phyloP scores from a whole-genome alignment of 2,888 invertebrate species.

The Ormyrus rosae region DNA sequence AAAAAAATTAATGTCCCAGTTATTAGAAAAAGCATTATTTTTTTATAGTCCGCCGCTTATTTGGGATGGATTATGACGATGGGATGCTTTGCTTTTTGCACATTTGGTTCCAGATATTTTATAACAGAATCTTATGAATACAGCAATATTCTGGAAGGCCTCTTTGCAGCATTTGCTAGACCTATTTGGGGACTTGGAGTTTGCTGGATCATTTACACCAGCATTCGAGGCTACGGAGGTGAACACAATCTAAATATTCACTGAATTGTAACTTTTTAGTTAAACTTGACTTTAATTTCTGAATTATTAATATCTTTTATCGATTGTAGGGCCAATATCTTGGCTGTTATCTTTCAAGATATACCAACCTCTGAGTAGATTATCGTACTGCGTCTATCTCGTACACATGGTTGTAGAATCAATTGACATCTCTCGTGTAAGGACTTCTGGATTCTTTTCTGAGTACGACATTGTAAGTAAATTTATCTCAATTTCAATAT shows the following conservation, averaged over 20 bases:
- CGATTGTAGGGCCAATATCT: constrained; percentile 39
- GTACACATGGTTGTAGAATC: constrained; percentile 24
- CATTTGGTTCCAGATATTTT: constrained; percentile 56
- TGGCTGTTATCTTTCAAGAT: constrained; percentile 41
- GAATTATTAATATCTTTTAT: background rate
- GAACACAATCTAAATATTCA: background rate
- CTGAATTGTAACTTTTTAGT: background rate
- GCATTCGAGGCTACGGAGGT: constrained; percentile 65
- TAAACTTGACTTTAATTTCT: background rate
- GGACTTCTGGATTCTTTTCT: background rate
- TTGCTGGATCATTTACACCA: constrained; percentile 77
- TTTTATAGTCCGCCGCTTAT: background rate
- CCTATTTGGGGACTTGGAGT: constrained; percentile 76
- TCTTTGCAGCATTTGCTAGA: constrained; percentile 73
- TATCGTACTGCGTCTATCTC: constrained; percentile 52
- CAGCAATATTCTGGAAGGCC: constrained; percentile 66
- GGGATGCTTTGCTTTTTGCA: constrained; percentile 33
- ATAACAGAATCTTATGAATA: constrained; percentile 67
- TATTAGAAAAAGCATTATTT: background rate
- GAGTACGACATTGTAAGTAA: constrained; percentile 46
- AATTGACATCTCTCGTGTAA: no score
- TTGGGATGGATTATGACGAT: constrained; percentile 26
- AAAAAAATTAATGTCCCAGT: background rate
- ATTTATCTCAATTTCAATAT: background rate
- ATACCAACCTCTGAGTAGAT: constrained; percentile 47